These are phyloP conservation scores for Hedya salicella DNA, from an alignment of 2,888 invertebrate genomes.

Conservation along the genomic window DNA sequence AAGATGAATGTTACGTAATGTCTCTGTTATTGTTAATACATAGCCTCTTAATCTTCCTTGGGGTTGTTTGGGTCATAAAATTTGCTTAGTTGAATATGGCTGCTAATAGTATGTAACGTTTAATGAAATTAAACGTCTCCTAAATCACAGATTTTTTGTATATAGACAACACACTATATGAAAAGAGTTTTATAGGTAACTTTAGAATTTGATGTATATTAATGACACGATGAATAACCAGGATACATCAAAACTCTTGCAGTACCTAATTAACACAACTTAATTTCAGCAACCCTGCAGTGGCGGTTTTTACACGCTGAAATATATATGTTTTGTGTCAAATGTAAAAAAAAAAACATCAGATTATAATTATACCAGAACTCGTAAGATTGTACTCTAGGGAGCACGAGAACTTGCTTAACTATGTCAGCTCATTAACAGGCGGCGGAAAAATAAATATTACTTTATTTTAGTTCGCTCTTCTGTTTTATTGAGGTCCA, in stretches of 20 bases:
- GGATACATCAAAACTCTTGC: background rate
- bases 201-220: too few relatives aligned
- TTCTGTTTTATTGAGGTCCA: background rate
- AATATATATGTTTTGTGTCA: background rate
- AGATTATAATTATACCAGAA: background rate
- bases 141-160: too few relatives aligned
- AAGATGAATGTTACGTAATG: background rate
- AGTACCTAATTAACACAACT: background rate
- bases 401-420: background rate
- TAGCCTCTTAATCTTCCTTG: slow-evolving; percentile 11
- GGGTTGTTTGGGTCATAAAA: slow-evolving; percentile 2
- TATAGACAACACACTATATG: too few relatives aligned
- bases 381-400: background rate
- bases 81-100: background rate
- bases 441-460: background rate
- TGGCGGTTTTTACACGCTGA: background rate
- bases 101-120: too few relatives aligned
- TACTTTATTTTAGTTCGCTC: background rate
- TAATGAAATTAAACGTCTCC: too few relatives aligned
- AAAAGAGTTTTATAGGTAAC: too few relatives aligned
- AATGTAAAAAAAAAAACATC: background rate
- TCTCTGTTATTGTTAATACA: slow-evolving; percentile 15
- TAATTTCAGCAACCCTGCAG: background rate
- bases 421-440: slow-evolving; percentile 20
- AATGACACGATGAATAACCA: too few relatives aligned